phyloP scores from a whole-genome alignment of 2,797 vertebrate genomes.

The Coranthus polyacanthus region DNA sequence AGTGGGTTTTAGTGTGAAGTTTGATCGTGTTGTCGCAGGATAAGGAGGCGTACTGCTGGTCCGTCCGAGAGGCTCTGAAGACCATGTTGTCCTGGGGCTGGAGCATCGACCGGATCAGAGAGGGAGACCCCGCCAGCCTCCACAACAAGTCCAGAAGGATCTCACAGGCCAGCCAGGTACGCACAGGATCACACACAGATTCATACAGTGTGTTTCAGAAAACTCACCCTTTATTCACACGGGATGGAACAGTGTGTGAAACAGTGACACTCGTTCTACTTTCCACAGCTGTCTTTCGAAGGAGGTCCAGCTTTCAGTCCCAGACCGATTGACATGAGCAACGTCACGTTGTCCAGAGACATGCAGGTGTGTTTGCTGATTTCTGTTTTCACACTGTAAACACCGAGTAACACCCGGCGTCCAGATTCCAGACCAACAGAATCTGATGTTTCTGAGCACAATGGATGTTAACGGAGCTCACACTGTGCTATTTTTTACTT shows the following conservation, averaged over 20 bases:
- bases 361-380: conserved; percentile 93
- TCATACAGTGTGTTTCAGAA: background rate
- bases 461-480: too few relatives aligned
- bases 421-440: too few relatives aligned
- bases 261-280: background rate
- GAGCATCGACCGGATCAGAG: conserved; percentile 91
- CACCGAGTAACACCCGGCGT: too few relatives aligned
- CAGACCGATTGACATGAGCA: conserved; percentile 96
- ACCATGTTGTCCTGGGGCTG: conserved; percentile 96
- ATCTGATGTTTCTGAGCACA: too few relatives aligned
- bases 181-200: too few relatives aligned
- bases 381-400: too few relatives aligned
- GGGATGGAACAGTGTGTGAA: too few relatives aligned
- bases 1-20: background rate
- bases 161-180: conserved; percentile 94
- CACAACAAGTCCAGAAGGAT: conserved; percentile 91
- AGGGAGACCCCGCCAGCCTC: conserved; percentile 90
- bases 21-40: conserved; percentile 81
- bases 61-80: conserved; percentile 94
- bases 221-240: too few relatives aligned
- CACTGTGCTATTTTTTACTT: too few relatives aligned
- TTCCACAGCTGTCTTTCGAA: conserved; percentile 90
- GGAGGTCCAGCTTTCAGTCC: conserved; percentile 91
- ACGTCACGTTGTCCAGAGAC: conserved; percentile 94
- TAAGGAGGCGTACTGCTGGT: conserved; percentile 93